phyloP scores from a whole-genome alignment of 2,888 invertebrate genomes.

The Lacanobia wlatinum region DNA sequence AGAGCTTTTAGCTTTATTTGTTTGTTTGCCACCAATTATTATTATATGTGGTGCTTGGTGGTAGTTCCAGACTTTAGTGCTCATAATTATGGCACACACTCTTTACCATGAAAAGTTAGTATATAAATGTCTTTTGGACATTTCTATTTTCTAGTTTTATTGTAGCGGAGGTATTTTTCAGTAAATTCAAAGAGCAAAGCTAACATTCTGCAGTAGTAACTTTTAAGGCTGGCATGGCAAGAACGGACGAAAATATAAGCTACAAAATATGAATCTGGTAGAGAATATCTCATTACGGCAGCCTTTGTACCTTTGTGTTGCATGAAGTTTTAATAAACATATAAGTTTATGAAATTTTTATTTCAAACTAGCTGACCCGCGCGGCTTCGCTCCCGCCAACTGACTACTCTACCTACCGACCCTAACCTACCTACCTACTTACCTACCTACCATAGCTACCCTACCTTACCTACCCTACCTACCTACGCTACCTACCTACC shows the following conservation, averaged over 20 bases:
- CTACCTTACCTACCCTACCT: too few relatives aligned
- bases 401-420: too few relatives aligned
- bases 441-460: too few relatives aligned
- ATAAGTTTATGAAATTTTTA: too few relatives aligned
- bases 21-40: conserved; percentile 61
- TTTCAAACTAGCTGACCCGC: too few relatives aligned
- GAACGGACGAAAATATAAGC: not conserved
- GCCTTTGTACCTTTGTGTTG: too few relatives aligned
- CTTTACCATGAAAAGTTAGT: conserved; percentile 14
- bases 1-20: conserved; percentile 61
- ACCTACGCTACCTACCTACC: too few relatives aligned
- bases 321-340: too few relatives aligned
- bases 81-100: conserved; percentile 35
- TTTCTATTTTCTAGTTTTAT: not conserved
- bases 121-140: not conserved
- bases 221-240: not conserved
- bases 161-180: not conserved
- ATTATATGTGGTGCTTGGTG: conserved; percentile 16
- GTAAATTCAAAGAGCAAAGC: not conserved
- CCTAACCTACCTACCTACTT: too few relatives aligned
- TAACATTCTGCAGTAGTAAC: not conserved
- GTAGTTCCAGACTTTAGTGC: conserved; percentile 16
- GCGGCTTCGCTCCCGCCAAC: too few relatives aligned
- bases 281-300: too few relatives aligned
- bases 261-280: not conserved